A percentile compares a stretch with the other conserved stretches of the same genome.
Conservation (phyloP, 2,113 vertebrate genomes). For the Peromyscus leucopus region DNA sequence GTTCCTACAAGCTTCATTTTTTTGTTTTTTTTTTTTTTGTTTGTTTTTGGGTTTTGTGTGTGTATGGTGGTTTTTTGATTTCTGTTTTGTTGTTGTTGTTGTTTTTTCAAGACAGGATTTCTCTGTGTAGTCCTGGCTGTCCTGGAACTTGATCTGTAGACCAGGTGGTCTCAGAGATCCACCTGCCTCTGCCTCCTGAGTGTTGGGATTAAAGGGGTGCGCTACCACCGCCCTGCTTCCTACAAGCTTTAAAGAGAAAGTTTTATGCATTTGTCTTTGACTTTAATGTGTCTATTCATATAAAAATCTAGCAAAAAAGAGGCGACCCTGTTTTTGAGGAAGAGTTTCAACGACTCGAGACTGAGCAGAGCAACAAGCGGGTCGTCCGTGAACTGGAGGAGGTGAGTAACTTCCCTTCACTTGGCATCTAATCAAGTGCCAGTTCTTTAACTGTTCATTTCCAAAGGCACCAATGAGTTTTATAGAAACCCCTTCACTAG, state of each 20-base stretch:
- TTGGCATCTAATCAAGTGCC: neutral
- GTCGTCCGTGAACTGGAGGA: conserved; percentile 85
- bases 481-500: neutral
- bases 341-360: conserved; percentile 84
- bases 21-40: neutral
- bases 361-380: conserved; percentile 83
- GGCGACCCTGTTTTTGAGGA: conserved; percentile 84
- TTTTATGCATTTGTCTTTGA: conserved; percentile 11
- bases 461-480: neutral
- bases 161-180: neutral
- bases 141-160: neutral
- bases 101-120: neutral
- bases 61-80: neutral
- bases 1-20: conserved; percentile 13
- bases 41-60: neutral
- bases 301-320: conserved; percentile 86
- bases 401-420: conserved; percentile 84
- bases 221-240: neutral
- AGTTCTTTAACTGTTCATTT: conserved; percentile 4
- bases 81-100: neutral
- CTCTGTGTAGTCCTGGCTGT: neutral
- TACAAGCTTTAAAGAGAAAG: conserved; percentile 37
- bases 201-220: neutral
- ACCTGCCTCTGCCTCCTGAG: neutral
- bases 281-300: conserved; percentile 50